These are phyloP conservation scores for Diorhabda elongata DNA, from an alignment of 1,140 invertebrate species.

Conservation along the genomic window DNA sequence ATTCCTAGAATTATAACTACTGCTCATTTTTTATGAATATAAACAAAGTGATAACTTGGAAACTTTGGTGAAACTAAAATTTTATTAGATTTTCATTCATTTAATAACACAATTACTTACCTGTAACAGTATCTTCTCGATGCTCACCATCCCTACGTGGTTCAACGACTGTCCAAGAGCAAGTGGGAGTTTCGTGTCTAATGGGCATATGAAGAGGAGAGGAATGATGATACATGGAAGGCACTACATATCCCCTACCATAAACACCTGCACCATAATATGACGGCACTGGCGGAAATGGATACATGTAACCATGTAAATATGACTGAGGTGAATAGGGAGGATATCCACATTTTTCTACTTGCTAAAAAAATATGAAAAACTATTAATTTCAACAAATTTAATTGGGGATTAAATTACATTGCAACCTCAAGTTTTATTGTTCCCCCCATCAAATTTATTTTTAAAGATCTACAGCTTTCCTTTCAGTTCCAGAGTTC, in stretches of 20 bases:
- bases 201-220: constrained; percentile 32
- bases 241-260: constrained; percentile 35
- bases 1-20: no score
- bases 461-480: no score
- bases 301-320: constrained; percentile 37
- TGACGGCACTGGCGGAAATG: constrained; percentile 36
- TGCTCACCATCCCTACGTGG: constrained; percentile 31
- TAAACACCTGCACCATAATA: constrained; percentile 37
- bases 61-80: no score
- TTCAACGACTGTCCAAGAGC: constrained; percentile 35
- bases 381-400: no score
- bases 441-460: no score
- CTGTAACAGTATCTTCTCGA: constrained; percentile 40
- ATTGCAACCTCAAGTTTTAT: no score
- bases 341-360: constrained; percentile 40
- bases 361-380: constrained; percentile 34
- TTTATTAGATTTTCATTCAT: no score
- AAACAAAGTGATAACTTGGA: no score
- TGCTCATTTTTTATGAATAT: no score
- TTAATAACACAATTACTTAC: constrained; percentile 16
- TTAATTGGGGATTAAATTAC: no score
- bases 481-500: no score
- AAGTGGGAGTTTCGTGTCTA: constrained; percentile 38
- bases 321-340: constrained; percentile 34
- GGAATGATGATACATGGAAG: constrained; percentile 36